These are phyloP conservation scores for Syrphus vitripennis DNA, from an alignment of 2,888 invertebrate genomes.

Conservation along the genomic window DNA sequence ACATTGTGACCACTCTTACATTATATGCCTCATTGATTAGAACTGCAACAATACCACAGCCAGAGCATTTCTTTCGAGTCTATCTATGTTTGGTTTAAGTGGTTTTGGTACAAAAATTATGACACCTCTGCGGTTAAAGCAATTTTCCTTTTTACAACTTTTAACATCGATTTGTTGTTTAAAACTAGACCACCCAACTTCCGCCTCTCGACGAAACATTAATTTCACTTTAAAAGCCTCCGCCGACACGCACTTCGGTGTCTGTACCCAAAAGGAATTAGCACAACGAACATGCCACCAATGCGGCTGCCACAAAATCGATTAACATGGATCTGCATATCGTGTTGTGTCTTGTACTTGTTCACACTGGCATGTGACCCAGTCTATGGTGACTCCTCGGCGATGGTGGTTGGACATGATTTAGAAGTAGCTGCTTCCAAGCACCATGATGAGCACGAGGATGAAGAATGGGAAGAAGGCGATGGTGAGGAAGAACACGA, in stretches of 20 bases:
- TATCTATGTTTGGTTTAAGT: background rate
- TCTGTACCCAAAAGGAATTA: conserved; percentile 63
- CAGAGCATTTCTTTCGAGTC: background rate
- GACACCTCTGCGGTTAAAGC: conserved; percentile 63
- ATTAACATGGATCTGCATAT: conserved; percentile 71
- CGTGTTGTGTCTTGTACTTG: conserved; percentile 69
- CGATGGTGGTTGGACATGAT: conserved; percentile 75
- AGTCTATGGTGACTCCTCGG: conserved; percentile 38
- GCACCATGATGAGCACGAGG: conserved; percentile 75
- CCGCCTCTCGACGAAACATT: conserved; percentile 1
- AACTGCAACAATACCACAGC: conserved; percentile 35
- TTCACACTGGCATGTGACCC: conserved; percentile 62
- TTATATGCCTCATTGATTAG: conserved; percentile 38
- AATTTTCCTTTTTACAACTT: conserved; percentile 42
- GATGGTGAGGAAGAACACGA: conserved; percentile 86
- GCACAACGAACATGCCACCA: conserved; percentile 65
- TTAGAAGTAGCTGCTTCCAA: conserved; percentile 78
- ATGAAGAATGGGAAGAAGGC: conserved; percentile 82
- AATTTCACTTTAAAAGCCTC: conserved; percentile 62
- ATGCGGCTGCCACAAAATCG: conserved; percentile 63
- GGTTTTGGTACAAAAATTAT: conserved; percentile 22
- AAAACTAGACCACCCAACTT: conserved; percentile 10
- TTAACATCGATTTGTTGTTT: conserved; percentile 18
- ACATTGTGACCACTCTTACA: conserved; percentile 22
- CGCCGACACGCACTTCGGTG: conserved; percentile 55